Base-by-base conservation (phyloP, 2,888 invertebrate genomes). In the Psylliodes chrysocephalus region DNA sequence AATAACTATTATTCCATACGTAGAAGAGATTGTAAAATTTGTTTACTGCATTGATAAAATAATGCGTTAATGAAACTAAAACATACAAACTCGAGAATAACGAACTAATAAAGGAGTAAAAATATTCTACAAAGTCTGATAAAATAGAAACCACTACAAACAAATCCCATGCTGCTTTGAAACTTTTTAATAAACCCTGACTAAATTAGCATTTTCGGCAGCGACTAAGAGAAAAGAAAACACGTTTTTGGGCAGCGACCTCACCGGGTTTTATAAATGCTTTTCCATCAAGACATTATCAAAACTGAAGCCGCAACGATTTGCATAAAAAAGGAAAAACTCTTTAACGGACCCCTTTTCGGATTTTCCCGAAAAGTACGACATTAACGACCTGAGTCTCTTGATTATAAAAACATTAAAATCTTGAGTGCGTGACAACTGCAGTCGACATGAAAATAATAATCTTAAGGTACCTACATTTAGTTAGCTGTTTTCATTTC, bases 351-450 rank as follows among this genome's bases (percentile, higher is more conserved):
- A 77, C 78, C 79, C 79, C 79, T 80, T 79, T 64, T 67, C 49
- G 63, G 73, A 73, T 72, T 72, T 66, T 72, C 77, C 73, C 77
- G 75, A 72, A 79, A 77, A 79, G 78, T 77, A 76, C 75, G 73
- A 73, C 74, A 75, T 75, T 76, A 76, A 74, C 72, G 72, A 71
- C 55, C 68, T 65, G 68, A 61, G 60, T 59, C 66, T 74, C 75
- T 75, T 81, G 81, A 82, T 82, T 82, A 82, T 82, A 82, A 82
- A 82, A 82, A 82, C 81, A 82, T 82, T 81, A 81, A 81, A 81
- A 81, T 81, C 80, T 6, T 25, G 40, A 28, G 19, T 25, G 52
- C 12, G 46, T 30, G 38, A 44, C 40, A 54, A 54, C 30, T 46
- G 38, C 22, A 38, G 46, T 25, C 1, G 46, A 15, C 1, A 14